These are phyloP conservation scores for Gambusia yucatana DNA, from an alignment of 2,797 vertebrate species.

Conservation along the genomic window DNA sequence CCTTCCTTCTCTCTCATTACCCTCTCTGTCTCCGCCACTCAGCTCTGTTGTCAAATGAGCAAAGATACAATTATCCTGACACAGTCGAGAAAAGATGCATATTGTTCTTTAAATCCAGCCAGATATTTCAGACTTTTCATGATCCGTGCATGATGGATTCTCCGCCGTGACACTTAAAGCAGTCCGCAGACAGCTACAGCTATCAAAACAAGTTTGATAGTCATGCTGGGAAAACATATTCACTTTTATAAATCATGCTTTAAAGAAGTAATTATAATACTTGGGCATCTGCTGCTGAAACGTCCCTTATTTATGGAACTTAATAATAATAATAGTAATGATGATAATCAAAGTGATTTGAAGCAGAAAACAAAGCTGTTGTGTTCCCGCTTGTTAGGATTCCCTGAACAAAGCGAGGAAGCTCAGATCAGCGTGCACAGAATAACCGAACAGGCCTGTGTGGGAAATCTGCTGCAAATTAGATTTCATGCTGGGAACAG, in stretches of 20 bases:
- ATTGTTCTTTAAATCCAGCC: conserved; percentile 30
- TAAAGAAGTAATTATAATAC: conserved; percentile 19
- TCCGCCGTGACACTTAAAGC: conserved; percentile 34
- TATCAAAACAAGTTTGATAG: conserved; percentile 32
- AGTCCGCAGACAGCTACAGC: conserved; percentile 21
- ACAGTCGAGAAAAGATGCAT: conserved; percentile 31
- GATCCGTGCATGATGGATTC: conserved; percentile 3
- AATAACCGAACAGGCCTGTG: neutral
- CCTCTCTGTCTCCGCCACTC: conserved; percentile 39
- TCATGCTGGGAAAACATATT: conserved; percentile 29
- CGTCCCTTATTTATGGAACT: conserved; percentile 6
- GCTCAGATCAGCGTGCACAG: conserved; percentile 14
- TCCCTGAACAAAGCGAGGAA: conserved; percentile 12
- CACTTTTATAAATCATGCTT: conserved; percentile 12
- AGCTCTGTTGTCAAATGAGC: conserved; percentile 51
- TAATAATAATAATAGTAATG: conserved; percentile 18
- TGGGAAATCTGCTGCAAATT: conserved; percentile 47
- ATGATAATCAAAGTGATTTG: conserved; percentile 8
- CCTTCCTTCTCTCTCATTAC: conserved; percentile 64
- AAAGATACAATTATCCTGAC: conserved; percentile 51
- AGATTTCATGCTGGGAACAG: conserved; percentile 46
- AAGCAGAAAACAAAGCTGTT: conserved; percentile 29
- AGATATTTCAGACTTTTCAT: conserved; percentile 12
- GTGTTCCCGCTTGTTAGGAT: conserved; percentile 14
- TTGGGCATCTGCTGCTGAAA: conserved; percentile 12